Evolutionary conservation across 2,888 invertebrate genomes (phyloP).

Genomic region (Cheilosia soror): DNA sequence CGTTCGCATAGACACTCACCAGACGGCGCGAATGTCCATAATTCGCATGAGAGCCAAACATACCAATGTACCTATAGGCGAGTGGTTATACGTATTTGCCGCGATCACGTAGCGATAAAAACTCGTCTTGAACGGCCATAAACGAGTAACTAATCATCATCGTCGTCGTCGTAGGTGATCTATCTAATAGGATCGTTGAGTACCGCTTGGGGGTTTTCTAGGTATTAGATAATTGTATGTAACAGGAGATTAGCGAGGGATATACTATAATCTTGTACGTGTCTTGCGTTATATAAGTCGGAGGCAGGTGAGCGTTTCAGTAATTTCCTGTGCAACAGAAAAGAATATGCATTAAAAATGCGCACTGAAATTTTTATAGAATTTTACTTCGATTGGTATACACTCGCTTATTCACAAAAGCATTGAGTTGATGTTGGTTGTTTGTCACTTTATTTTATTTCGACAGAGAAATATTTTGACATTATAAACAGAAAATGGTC

Average conservation of each 20-base stretch:
- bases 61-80: neutral
- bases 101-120: slow-evolving; percentile 9
- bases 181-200: slow-evolving; percentile 49
- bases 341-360: no score
- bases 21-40: slow-evolving; percentile 3
- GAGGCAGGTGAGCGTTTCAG: neutral
- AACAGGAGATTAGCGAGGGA: slow-evolving; percentile 22
- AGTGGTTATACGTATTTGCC: neutral
- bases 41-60: slow-evolving; percentile 2
- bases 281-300: slow-evolving; percentile 12
- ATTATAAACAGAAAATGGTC: no score
- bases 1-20: slow-evolving; percentile 52
- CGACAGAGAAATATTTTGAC: no score
- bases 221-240: slow-evolving; percentile 26
- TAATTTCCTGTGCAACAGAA: no score
- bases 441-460: no score
- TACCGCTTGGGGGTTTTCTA: slow-evolving; percentile 44
- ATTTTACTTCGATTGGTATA: neutral
- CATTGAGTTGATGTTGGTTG: no score
- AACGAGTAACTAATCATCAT: slow-evolving; percentile 34
- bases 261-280: neutral
- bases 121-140: slow-evolving; percentile 49
- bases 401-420: no score
- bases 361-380: neutral
- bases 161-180: slow-evolving; percentile 57